These are phyloP conservation scores for Prosapia bicincta DNA, from an alignment of 2,888 invertebrate species.

Conservation along the genomic window DNA sequence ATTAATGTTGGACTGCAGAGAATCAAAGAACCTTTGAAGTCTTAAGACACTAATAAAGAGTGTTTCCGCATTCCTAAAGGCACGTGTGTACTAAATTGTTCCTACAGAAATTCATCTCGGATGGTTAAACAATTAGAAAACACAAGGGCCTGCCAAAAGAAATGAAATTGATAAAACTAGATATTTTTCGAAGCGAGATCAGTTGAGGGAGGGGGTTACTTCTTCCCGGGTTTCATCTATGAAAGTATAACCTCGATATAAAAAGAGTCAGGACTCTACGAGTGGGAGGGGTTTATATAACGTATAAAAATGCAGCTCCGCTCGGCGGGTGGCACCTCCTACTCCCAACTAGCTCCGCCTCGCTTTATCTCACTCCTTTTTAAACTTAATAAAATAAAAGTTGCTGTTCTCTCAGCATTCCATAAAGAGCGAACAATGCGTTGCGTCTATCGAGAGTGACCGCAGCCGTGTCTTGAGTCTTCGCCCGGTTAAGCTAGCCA, in stretches of 20 bases:
- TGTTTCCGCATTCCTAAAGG: background rate
- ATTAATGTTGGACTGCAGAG: background rate
- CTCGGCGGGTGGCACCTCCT: slow-evolving; percentile 33
- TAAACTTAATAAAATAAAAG: background rate
- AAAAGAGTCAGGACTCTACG: slow-evolving; percentile 23
- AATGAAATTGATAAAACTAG: background rate
- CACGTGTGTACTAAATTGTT: background rate
- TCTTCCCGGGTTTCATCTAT: slow-evolving; percentile 12
- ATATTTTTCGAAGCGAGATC: background rate
- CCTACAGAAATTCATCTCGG: background rate
- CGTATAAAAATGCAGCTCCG: slow-evolving; percentile 35
- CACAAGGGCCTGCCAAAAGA: background rate
- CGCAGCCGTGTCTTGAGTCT: too few relatives aligned
- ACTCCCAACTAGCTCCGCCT: slow-evolving; percentile 33
- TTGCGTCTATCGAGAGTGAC: slow-evolving; percentile 30
- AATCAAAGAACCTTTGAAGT: too few relatives aligned
- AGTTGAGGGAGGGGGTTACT: background rate
- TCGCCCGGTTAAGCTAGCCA: too few relatives aligned
- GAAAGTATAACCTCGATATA: slow-evolving; percentile 7
- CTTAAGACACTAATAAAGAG: too few relatives aligned
- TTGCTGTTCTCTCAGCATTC: background rate
- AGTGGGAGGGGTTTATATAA: slow-evolving; percentile 34
- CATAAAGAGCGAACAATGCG: slow-evolving; percentile 32
- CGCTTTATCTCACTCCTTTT: background rate
- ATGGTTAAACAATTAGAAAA: background rate